These are phyloP conservation scores for Dolichoris vasculosae DNA, from an alignment of 1,140 invertebrate genomes.

Conservation along the genomic window DNA sequence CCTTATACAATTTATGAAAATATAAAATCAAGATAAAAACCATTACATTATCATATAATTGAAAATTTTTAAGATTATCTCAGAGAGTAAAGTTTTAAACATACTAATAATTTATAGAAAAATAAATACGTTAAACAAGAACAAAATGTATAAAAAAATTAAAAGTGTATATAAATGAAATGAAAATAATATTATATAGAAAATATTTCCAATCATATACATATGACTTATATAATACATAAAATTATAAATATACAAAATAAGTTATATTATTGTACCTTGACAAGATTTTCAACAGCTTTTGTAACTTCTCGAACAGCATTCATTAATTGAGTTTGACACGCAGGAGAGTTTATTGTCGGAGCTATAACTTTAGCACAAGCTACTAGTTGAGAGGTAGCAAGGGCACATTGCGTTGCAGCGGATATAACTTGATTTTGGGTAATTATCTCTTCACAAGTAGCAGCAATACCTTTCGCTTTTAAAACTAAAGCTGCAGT, in stretches of 20 bases:
- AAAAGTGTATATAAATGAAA: too few relatives aligned
- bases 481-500: conserved; percentile 95
- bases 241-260: neutral
- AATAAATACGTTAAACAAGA: too few relatives aligned
- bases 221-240: too few relatives aligned
- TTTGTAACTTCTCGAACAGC: conserved; percentile 94
- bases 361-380: conserved; percentile 96
- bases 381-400: conserved; percentile 97
- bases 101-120: too few relatives aligned
- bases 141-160: too few relatives aligned
- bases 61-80: too few relatives aligned
- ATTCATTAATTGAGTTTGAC: conserved; percentile 94
- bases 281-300: conserved; percentile 92
- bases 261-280: conserved; percentile 32
- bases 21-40: too few relatives aligned
- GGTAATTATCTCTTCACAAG: conserved; percentile 83
- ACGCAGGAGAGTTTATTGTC: conserved; percentile 90
- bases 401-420: conserved; percentile 96
- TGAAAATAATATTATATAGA: too few relatives aligned
- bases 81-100: too few relatives aligned
- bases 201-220: too few relatives aligned
- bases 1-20: too few relatives aligned
- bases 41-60: too few relatives aligned
- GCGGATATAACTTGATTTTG: conserved; percentile 94
- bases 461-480: conserved; percentile 94